Evolutionary conservation across 2,888 invertebrate genomes (phyloP), one percentile per base, ranked within the genome.

Genomic region (Caenorhabditis sp.): DNA sequence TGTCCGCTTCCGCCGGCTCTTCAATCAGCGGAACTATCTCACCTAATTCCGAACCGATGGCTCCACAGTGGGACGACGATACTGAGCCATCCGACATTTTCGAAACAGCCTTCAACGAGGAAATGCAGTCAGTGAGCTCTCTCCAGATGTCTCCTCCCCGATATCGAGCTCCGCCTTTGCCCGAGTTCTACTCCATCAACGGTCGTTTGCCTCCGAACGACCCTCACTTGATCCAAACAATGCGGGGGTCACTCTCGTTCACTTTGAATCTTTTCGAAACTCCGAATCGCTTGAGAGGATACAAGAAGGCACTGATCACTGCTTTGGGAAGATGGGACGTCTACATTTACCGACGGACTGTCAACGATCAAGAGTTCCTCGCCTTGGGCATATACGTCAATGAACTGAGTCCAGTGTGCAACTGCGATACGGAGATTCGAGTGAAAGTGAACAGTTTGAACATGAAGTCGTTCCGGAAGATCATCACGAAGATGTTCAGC

Each of bases 261-360:
- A 6, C 24, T 9, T 24, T 51, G 1, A 13, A 51, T 26, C 3
- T 51, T 22, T 15, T 9, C 4, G 6, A 13, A 1, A 13, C 2
- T 26, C 15, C 22, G 6, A 55, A 11, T 0, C 13, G 9, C 20
- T 6, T 18, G 1, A n/a, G n/a, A 22, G 64, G 64, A 32, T 20
- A 22, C 15, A 50, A 51, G 11, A 32, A 28, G 8, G 26, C 50
- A 18, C n/a, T 64, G 26, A 32, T 5, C 20, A 64, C 64, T 9
- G 18, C 22, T 11, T 64, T 51, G 20, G 64, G 64, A 2, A 11
- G 32, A 32, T 51, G 64, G 64, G 64, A 51, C 35, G 4, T 64
- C 35, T 64, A 51, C 9, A 13, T 64, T 11, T 64, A 64, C 13
- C 51, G 32, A 20, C 28, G 28, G 5, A 28, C 1, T 15, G 26